Base-by-base conservation (phyloP, 2,797 vertebrate genomes). In the Mormyrus hasselquistii region DNA sequence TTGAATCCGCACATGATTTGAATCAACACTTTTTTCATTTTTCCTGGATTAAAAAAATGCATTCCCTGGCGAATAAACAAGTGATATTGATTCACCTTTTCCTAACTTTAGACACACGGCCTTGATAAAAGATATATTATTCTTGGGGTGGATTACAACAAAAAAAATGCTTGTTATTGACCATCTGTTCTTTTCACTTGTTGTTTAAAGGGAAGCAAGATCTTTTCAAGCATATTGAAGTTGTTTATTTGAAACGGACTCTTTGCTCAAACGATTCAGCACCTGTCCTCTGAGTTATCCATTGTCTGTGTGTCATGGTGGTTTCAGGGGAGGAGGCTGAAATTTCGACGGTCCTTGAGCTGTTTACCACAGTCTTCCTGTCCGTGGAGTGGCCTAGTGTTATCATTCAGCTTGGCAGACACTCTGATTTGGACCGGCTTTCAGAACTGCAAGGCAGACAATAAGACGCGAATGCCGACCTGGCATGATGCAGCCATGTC, bases 111-210 rank as follows among this genome's bases (percentile, higher is more conserved):
- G 87, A 90, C 89, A 91, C 88, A 91, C 88, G 89, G 90, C 90
- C 90, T 90, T 89, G 91, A 91, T 91, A 89, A 92, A 92, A 91
- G 91, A 90, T 88, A 89, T 88, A 90, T 88, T 90, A 90, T 89
- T 88, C 91, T 55, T 90, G 89, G 92, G 89, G 91, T 86, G 90
- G 89, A 90, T 89, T 73, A 89, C 22, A 84, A 52, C 83, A 57
- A 25, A 50, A 86, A 86, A 90, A 49, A 87, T 38, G 82, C 90
- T 91, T 90, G 90, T 91, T 92, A 89, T 91, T 90, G 89, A 90
- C 93, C 93, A 93, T 93, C 93, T 93, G 93, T 91, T 65, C 90
- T 92, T 91, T 89, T 91, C 90, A 88, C 76, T 44, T 79, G 88
- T 90, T 87, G 90, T 92, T 93, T 88, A 92, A 91, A 86, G 87